phyloP scores from a whole-genome alignment of 2,797 vertebrate species.

The Thripadectes ignobilis region DNA sequence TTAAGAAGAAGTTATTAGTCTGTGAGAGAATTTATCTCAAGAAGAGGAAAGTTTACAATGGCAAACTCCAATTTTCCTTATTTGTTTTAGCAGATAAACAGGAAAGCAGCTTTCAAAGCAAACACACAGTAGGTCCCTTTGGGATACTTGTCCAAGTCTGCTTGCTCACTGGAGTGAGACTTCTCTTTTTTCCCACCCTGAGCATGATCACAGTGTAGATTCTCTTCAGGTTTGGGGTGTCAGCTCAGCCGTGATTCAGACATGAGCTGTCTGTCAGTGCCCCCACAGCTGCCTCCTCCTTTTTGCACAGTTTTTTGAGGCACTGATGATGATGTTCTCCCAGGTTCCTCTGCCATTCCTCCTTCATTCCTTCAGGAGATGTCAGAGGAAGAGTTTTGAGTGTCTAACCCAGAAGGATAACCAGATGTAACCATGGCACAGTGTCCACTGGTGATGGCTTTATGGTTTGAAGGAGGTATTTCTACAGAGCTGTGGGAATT shows the following conservation, averaged over 20 bases:
- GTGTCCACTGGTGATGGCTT: not conserved
- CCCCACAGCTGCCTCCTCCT: not conserved
- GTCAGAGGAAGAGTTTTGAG: not conserved
- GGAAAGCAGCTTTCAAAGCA: not conserved
- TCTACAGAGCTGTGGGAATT: too few species aligned
- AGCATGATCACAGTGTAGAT: not conserved
- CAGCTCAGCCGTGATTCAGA: not conserved
- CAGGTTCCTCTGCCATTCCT: not conserved
- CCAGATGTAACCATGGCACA: rapidly evolving
- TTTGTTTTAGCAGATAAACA: slow-evolving; percentile 17
- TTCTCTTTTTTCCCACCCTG: not conserved
- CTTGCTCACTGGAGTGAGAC: rapidly evolving
- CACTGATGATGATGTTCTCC: not conserved
- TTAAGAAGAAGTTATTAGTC: not conserved
- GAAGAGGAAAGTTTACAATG: not conserved
- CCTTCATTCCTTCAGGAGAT: not conserved
- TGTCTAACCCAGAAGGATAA: not conserved
- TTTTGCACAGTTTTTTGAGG: not conserved
- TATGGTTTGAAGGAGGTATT: not conserved
- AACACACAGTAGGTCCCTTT: not conserved
- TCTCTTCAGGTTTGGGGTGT: not conserved
- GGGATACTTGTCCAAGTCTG: not conserved
- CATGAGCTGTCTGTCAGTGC: not conserved
- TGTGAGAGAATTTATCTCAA: not conserved
- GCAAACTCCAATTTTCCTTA: not conserved